Evolutionary conservation across 2,797 vertebrate genomes (phyloP).

Genomic region (Coregonus sp.): DNA sequence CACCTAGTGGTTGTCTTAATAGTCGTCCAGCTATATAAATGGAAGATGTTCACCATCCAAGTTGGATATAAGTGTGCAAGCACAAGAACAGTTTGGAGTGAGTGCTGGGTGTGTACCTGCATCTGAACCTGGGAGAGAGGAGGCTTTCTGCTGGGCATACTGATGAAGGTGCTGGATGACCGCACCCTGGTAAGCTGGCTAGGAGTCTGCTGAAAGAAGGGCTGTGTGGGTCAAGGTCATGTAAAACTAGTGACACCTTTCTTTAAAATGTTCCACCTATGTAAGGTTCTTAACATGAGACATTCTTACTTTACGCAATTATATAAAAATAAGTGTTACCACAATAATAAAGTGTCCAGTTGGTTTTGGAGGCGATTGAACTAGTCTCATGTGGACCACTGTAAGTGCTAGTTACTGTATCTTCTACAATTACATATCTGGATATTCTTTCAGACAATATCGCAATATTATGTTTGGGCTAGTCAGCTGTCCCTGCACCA

Average conservation of each 20-base stretch:
- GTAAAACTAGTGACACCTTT: background rate
- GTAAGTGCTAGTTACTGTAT: too few relatives aligned
- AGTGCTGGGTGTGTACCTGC: conserved; percentile 27
- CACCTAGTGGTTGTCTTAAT: background rate
- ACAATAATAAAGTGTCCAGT: background rate
- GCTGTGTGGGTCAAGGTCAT: background rate
- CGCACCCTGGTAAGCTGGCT: conserved; percentile 14
- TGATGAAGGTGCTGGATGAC: conserved; percentile 21
- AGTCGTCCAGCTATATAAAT: too few relatives aligned
- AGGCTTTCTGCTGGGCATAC: conserved; percentile 45
- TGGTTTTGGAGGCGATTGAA: background rate
- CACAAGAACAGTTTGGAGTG: background rate
- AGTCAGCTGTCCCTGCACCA: too few relatives aligned
- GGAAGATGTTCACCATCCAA: background rate
- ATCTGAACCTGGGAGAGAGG: conserved; percentile 40
- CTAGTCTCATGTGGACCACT: background rate
- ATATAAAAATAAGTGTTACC: too few relatives aligned
- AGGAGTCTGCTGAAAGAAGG: conserved; percentile 2
- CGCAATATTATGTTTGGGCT: too few relatives aligned
- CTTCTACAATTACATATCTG: too few relatives aligned
- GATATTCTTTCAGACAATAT: too few relatives aligned
- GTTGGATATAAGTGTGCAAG: background rate
- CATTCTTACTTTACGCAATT: background rate
- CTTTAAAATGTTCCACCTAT: background rate
- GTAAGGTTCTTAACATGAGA: background rate